Conservation (phyloP, 2,888 invertebrate genomes). For the Macrophya annulata region DNA sequence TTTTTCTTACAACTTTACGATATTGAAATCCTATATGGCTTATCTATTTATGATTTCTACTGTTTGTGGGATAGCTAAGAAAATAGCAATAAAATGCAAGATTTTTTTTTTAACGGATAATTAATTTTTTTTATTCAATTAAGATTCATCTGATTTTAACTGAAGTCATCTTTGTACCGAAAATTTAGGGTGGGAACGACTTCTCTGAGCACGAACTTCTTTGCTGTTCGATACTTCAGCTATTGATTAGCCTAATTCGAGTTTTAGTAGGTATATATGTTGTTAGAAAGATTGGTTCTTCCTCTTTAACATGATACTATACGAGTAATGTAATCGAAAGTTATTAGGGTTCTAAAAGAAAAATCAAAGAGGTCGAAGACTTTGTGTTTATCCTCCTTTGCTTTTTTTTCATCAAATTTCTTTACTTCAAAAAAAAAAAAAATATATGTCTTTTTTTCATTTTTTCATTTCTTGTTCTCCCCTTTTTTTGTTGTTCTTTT, state of each 20-base stretch:
- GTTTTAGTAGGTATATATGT: neutral
- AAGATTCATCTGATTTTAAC: neutral
- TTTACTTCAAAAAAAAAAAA: neutral
- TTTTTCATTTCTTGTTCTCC: neutral
- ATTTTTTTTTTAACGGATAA: neutral
- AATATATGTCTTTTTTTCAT: neutral
- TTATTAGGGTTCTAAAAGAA: neutral
- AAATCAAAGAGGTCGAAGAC: conserved; percentile 14
- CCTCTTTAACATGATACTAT: conserved; percentile 10
- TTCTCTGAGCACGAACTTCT: neutral
- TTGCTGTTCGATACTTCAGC: conserved; percentile 2
- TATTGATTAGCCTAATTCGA: conserved; percentile 40
- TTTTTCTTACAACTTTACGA: neutral
- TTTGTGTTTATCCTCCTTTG: neutral
- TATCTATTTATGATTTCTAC: neutral
- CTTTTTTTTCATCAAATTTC: neutral
- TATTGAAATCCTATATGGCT: neutral
- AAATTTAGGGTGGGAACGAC: neutral
- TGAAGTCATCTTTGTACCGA: neutral
- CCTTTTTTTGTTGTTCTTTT: neutral
- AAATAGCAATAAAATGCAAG: neutral
- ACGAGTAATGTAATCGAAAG: conserved; percentile 8
- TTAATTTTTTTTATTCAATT: neutral
- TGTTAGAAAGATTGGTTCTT: conserved; percentile 19
- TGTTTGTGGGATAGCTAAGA: neutral